phyloP scores from a whole-genome alignment of 2,888 invertebrate species.

The Phymatocera aterrima region DNA sequence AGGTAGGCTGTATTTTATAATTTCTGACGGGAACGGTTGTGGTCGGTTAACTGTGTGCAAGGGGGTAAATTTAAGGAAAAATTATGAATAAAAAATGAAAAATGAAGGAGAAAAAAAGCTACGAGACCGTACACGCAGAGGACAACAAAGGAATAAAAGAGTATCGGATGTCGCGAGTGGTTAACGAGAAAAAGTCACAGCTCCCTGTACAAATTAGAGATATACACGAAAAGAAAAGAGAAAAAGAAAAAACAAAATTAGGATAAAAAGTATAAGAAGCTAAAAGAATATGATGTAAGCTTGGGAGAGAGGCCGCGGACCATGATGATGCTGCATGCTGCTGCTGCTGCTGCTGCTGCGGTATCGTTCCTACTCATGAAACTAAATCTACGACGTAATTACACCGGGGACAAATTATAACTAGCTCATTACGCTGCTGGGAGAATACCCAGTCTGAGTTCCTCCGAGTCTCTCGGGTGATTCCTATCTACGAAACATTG shows the following conservation, averaged over 20 bases:
- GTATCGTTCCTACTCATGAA: conserved; percentile 44
- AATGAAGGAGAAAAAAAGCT: too few species aligned
- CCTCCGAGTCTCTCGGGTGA: conserved; percentile 1
- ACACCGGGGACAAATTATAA: conserved; percentile 48
- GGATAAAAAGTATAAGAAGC: background rate
- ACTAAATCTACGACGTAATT: conserved; percentile 47
- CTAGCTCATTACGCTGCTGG: conserved; percentile 46
- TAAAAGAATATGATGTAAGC: conserved; percentile 26
- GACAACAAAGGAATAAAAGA: conserved; percentile 27
- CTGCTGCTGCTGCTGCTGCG: too few species aligned
- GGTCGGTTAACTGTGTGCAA: background rate
- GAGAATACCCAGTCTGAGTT: background rate
- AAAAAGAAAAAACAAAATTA: background rate
- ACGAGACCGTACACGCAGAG: too few species aligned
- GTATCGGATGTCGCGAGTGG: conserved; percentile 42
- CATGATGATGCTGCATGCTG: too few species aligned
- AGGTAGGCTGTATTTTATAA: conserved; percentile 36
- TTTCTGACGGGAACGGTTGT: background rate
- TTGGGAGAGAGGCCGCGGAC: background rate
- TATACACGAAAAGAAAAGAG: background rate
- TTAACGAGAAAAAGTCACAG: conserved; percentile 36
- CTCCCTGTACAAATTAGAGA: conserved; percentile 23
- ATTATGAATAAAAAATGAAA: background rate
- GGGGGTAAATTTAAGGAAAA: background rate
- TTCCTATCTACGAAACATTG: conserved; percentile 36